phyloP scores from a whole-genome alignment of 1,140 invertebrate genomes.

The Semibalanus balanoides region DNA sequence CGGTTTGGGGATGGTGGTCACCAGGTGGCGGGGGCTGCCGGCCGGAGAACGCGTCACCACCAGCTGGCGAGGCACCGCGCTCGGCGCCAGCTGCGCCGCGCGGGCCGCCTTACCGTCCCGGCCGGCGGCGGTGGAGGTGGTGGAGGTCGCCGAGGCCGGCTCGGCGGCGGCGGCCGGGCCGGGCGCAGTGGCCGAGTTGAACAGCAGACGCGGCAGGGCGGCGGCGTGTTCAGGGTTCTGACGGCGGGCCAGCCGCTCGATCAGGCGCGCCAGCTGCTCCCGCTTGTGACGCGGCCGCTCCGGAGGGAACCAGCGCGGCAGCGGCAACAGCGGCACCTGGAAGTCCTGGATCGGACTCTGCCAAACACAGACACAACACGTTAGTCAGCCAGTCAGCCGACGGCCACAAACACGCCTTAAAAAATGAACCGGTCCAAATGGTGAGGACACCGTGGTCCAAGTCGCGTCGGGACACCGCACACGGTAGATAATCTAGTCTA shows the following conservation, averaged over 20 bases:
- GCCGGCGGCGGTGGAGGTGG: too few species aligned
- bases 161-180: too few species aligned
- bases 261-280: constrained; percentile 2
- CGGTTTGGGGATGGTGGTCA: not conserved
- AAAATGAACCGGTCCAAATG: too few species aligned
- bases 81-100: too few species aligned
- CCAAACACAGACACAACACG: not conserved
- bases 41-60: not conserved
- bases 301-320: not conserved
- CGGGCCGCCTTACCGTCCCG: not conserved
- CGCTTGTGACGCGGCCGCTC: not conserved
- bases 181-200: not conserved
- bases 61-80: not conserved
- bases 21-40: not conserved
- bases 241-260: not conserved
- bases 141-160: too few species aligned
- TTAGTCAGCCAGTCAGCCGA: too few species aligned
- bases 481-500: too few species aligned
- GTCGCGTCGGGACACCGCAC: too few species aligned
- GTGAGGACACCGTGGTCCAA: too few species aligned
- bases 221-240: not conserved
- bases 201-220: not conserved
- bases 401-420: too few species aligned
- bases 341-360: not conserved
- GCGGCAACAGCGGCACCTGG: not conserved